Conservation (phyloP, 2,113 vertebrate species). For the Chamaea fasciata region DNA sequence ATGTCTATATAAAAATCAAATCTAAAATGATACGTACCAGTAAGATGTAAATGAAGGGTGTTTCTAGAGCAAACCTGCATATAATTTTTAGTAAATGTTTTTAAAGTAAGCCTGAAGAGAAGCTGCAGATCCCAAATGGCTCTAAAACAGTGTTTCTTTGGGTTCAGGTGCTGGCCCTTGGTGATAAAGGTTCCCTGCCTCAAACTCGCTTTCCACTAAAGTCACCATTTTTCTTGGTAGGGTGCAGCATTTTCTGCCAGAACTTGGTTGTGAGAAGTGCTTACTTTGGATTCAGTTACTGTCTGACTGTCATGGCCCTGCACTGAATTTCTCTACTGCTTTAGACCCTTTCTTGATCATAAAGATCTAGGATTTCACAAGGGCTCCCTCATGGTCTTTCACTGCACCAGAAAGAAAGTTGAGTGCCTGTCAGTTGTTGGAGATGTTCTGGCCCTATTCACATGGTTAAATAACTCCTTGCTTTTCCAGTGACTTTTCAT, state of each 20-base stretch:
- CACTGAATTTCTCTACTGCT: slow-evolving; percentile 33
- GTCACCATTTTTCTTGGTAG: slow-evolving; percentile 64
- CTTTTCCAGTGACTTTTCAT: slow-evolving; percentile 58
- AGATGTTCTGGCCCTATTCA: slow-evolving; percentile 52
- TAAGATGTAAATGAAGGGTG: slow-evolving; percentile 60
- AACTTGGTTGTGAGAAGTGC: slow-evolving; percentile 31
- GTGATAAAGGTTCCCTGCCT: slow-evolving; percentile 54
- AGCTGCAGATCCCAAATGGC: slow-evolving; percentile 72
- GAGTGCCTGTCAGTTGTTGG: slow-evolving; percentile 41
- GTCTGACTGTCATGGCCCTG: slow-evolving; percentile 16
- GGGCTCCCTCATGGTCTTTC: slow-evolving; percentile 20
- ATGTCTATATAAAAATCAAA: slow-evolving; percentile 65
- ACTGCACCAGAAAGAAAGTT: slow-evolving; percentile 39
- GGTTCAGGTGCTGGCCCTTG: slow-evolving; percentile 47
- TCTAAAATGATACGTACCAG: slow-evolving; percentile 61
- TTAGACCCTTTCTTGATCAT: slow-evolving; percentile 41
- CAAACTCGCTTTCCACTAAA: slow-evolving; percentile 45
- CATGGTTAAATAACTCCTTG: slow-evolving; percentile 30
- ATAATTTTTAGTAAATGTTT: slow-evolving; percentile 54
- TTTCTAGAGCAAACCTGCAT: slow-evolving; percentile 38
- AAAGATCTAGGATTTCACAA: slow-evolving; percentile 42
- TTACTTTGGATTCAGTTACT: slow-evolving; percentile 52
- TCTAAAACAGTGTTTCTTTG: slow-evolving; percentile 65
- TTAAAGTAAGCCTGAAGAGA: slow-evolving; percentile 67
- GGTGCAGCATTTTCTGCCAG: slow-evolving; percentile 50